Base-by-base conservation (phyloP, 2,113 vertebrate species). In the Amblyornis subalaris region DNA sequence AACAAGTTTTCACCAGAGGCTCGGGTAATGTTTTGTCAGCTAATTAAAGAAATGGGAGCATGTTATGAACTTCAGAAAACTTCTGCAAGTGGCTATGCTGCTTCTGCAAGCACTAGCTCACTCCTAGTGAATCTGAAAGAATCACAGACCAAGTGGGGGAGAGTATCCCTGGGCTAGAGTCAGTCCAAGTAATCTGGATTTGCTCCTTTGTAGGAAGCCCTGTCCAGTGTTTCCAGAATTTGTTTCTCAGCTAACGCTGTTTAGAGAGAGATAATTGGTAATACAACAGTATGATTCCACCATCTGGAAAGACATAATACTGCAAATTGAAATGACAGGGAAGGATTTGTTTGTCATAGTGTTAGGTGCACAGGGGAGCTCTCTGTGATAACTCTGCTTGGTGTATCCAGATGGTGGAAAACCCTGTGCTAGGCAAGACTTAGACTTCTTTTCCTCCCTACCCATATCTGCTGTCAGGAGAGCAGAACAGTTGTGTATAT, bases 221-320 rank as follows among this genome's bases (percentile, higher is more conserved):
- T 38, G 12, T 38, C 26, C 25, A 14, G 8, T 18, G 10, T 24
- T 50, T 85, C 24, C 33, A 64, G 53, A 40, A 29, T 44, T 44
- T 35, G 28, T 4, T 55, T 64, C 53, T 64, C 15, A 25, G 8
- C 55, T 78, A 21, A 26, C 36, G 42, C 38, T 60, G 24, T 82
- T 77, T 10, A 42, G 26, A 54, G 13, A 16, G 35, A 70, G 45
- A 18, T 44, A n/a, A 21, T 2, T 82, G 70, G 26, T 48, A 10
- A 28, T 82, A 29, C 15, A 71, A 20, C 9, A 29, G 6, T 29
- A 19, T 2, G 12, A 79, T 86, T 54, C 33, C 9, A 22, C 0
- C 0, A 7, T 21, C 47, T 58, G 62, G 36, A 44, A 60, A 61
- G 70, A 61, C 0, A 0, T 5, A 47, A 29, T 48, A 18, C 8